A percentile compares a stretch with the other conserved stretches of the same genome.
Evolutionary conservation across 2,797 vertebrate species (phyloP).

Genomic region (Megalops cyprinoides): DNA sequence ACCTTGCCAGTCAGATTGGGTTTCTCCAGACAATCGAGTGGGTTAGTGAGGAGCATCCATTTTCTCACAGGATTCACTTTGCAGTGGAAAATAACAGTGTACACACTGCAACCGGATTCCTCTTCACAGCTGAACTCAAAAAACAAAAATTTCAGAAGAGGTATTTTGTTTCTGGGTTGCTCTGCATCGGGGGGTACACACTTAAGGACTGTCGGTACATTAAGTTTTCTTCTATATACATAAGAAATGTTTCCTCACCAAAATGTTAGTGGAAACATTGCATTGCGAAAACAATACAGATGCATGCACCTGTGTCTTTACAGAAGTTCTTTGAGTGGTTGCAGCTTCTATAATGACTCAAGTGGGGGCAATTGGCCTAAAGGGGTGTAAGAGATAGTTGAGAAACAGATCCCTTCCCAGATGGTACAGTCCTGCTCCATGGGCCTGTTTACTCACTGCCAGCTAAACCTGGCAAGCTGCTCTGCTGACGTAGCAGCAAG

Average conservation of each 20-base stretch:
- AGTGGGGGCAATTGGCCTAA: background rate
- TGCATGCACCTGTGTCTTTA: background rate
- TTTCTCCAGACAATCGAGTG: constrained; percentile 4
- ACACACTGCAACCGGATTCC: background rate
- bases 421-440: constrained; percentile 18
- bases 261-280: background rate
- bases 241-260: background rate
- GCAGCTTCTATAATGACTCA: constrained; percentile 13
- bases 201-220: background rate
- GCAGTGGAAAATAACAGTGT: background rate
- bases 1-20: constrained; percentile 11
- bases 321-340: background rate
- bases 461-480: constrained; percentile 19
- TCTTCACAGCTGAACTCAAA: background rate
- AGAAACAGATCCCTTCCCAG: constrained; percentile 33
- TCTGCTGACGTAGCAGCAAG: constrained; percentile 12
- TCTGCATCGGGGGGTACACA: background rate
- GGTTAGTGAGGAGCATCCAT: background rate
- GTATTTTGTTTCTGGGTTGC: background rate
- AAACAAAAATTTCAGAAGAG: background rate
- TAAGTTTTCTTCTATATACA: background rate
- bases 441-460: constrained; percentile 31
- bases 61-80: constrained; percentile 15
- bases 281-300: background rate
- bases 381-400: constrained; percentile 1